These are phyloP conservation scores for Pogonomyrmex californicus DNA, from an alignment of 1,140 invertebrate species.

Conservation along the genomic window DNA sequence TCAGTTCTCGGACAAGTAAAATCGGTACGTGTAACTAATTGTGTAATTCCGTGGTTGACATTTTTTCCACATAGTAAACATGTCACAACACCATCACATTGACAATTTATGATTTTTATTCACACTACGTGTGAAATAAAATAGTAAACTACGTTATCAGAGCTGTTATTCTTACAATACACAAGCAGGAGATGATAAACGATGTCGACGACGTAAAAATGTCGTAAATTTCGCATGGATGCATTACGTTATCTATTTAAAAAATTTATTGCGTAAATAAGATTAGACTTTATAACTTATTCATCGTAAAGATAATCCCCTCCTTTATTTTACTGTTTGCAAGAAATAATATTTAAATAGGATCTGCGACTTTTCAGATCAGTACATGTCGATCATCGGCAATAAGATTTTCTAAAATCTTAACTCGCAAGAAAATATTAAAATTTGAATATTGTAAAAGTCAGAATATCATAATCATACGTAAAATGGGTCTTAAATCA, in stretches of 20 bases:
- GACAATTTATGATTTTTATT: neutral
- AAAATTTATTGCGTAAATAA: neutral
- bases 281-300: slow-evolving; percentile 22
- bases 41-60: neutral
- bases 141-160: neutral
- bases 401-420: neutral
- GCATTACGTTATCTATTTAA: neutral
- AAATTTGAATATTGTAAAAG: neutral
- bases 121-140: neutral
- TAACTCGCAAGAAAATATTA: neutral
- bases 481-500: neutral
- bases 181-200: neutral
- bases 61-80: neutral
- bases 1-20: slow-evolving; percentile 47
- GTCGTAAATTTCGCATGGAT: neutral
- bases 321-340: neutral
- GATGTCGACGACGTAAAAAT: slow-evolving; percentile 2
- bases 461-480: neutral
- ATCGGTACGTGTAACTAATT: neutral
- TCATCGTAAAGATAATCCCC: slow-evolving; percentile 1
- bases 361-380: neutral
- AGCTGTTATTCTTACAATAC: neutral
- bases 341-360: neutral
- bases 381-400: neutral
- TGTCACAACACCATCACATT: neutral